A percentile compares a stretch with the other conserved stretches of the same genome.
Conservation (phyloP, 2,888 invertebrate genomes). For the Sphaeridia pumilis region DNA sequence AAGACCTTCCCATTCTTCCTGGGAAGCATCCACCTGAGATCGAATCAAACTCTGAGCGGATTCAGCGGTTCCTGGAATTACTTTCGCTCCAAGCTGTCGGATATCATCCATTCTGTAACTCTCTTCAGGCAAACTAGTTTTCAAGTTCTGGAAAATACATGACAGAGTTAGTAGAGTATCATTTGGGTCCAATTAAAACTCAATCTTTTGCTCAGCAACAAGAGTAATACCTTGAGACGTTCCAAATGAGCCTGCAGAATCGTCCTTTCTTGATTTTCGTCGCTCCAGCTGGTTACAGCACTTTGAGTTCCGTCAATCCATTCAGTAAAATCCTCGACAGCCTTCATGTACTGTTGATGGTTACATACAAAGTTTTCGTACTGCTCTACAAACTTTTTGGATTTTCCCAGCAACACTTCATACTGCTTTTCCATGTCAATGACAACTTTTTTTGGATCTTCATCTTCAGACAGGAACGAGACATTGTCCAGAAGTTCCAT, state of each 20-base stretch:
- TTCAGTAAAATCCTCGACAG: constrained; percentile 72
- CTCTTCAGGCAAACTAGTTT: constrained; percentile 70
- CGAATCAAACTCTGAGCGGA: constrained; percentile 73
- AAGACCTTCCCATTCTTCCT: constrained; percentile 80
- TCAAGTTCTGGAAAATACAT: constrained; percentile 48
- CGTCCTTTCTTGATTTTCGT: constrained; percentile 68
- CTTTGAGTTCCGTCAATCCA: constrained; percentile 75
- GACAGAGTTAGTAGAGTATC: not conserved
- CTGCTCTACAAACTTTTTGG: constrained; percentile 63
- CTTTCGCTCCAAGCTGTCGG: constrained; percentile 71
- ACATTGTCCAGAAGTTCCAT: constrained; percentile 67
- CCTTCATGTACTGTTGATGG: constrained; percentile 77
- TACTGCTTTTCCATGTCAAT: constrained; percentile 60
- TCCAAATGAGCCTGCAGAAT: constrained; percentile 76
- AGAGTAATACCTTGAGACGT: constrained; percentile 51
- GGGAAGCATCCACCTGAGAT: constrained; percentile 73
- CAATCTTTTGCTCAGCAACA: not conserved
- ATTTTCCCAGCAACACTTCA: constrained; percentile 54
- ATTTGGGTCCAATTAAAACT: not conserved
- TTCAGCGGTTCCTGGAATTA: constrained; percentile 72
- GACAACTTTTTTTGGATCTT: constrained; percentile 60
- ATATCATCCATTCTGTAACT: constrained; percentile 70
- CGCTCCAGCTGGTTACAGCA: constrained; percentile 68
- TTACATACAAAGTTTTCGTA: constrained; percentile 80
- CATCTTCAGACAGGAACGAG: constrained; percentile 64